These are phyloP conservation scores for Sigmodon hispidus DNA, from an alignment of 2,113 vertebrate species.

Conservation along the genomic window DNA sequence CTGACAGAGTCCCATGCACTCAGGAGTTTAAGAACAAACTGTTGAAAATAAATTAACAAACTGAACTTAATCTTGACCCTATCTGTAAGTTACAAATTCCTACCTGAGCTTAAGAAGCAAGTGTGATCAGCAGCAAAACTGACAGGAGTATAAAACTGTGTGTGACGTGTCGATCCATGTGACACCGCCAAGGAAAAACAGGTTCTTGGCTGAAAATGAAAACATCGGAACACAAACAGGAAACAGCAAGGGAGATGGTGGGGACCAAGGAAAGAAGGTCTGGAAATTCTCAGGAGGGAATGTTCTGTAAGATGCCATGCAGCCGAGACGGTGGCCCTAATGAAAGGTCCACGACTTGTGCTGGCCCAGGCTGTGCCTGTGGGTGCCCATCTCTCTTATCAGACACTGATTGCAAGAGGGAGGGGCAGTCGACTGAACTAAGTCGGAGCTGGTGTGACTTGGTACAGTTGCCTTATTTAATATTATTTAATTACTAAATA, in stretches of 20 bases:
- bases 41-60: background rate
- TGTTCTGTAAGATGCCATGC: background rate
- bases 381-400: slow-evolving; percentile 73
- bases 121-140: background rate
- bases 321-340: background rate
- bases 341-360: no score
- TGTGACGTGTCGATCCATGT: background rate
- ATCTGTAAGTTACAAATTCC: background rate
- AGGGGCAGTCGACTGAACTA: slow-evolving; percentile 65
- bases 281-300: background rate
- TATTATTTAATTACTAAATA: slow-evolving; percentile 80
- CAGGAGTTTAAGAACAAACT: background rate
- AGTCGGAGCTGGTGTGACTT: slow-evolving; percentile 59
- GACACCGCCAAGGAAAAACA: background rate
- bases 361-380: slow-evolving; percentile 22
- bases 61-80: background rate
- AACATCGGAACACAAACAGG: background rate
- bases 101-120: background rate
- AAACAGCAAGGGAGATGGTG: background rate
- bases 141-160: background rate
- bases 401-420: slow-evolving; percentile 74
- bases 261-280: fast-evolving
- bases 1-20: background rate
- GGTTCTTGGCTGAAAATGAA: background rate
- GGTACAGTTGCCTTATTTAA: slow-evolving; percentile 70